phyloP scores from a whole-genome alignment of 2,888 invertebrate species.

The Vesta saturnalis region DNA sequence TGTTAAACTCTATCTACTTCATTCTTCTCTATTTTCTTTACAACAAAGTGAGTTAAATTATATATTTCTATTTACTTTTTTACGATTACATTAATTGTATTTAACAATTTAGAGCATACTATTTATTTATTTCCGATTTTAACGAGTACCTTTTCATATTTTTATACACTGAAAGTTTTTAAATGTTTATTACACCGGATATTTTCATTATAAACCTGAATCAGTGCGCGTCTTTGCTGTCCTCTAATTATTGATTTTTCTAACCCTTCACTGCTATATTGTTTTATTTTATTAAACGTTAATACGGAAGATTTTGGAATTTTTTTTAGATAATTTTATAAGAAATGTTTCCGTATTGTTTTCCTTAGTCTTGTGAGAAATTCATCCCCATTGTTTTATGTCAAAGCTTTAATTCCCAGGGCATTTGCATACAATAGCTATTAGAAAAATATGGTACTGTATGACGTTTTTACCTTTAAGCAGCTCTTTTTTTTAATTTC shows the following conservation, averaged over 20 bases:
- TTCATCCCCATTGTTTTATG: too few relatives aligned
- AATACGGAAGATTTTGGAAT: too few relatives aligned
- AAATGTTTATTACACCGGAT: background rate
- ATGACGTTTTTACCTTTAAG: too few relatives aligned
- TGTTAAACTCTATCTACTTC: conserved; percentile 24
- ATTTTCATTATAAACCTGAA: background rate
- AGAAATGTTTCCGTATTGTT: too few relatives aligned
- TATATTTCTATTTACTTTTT: background rate
- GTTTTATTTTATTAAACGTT: background rate
- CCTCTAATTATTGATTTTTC: conserved; percentile 38
- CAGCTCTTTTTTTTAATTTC: too few relatives aligned
- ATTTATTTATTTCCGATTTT: conserved; percentile 6
- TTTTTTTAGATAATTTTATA: too few relatives aligned
- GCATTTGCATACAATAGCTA: too few relatives aligned
- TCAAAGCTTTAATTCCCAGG: too few relatives aligned
- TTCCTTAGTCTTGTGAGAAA: too few relatives aligned
- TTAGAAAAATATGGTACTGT: too few relatives aligned
- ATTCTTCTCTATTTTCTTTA: conserved; percentile 20
- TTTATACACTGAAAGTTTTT: background rate
- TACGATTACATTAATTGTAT: background rate
- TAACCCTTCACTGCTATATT: conserved; percentile 15
- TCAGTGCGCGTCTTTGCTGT: conserved; percentile 32
- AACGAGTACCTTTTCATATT: background rate
- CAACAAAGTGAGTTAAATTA: conserved; percentile 24
- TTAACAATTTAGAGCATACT: background rate